These are phyloP conservation scores for Tipula lateralis DNA, from an alignment of 2,888 invertebrate species.

Conservation along the genomic window DNA sequence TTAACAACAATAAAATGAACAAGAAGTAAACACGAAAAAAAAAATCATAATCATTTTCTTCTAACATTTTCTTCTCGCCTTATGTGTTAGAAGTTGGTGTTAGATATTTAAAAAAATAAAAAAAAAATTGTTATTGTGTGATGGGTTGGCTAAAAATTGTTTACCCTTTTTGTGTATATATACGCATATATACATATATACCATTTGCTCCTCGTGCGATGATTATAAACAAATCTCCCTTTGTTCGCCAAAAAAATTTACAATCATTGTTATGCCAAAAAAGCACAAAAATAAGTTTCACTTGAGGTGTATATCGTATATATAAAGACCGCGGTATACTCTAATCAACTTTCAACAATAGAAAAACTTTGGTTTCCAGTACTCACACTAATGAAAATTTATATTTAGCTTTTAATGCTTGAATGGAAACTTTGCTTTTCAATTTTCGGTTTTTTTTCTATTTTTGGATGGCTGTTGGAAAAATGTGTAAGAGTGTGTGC, in stretches of 20 bases:
- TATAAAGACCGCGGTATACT: background rate
- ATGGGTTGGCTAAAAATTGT: background rate
- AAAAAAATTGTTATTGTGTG: background rate
- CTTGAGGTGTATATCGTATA: background rate
- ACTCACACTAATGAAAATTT: background rate
- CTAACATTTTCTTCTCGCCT: background rate
- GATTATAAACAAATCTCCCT: background rate
- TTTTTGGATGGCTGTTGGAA: background rate
- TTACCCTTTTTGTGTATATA: background rate
- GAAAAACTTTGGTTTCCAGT: background rate
- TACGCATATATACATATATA: background rate
- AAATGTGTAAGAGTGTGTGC: background rate
- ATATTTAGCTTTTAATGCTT: background rate
- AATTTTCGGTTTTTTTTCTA: background rate
- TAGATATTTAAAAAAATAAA: background rate
- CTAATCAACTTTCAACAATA: background rate
- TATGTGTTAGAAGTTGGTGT: background rate
- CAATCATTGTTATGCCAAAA: background rate
- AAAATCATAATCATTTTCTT: background rate
- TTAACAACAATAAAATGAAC: background rate
- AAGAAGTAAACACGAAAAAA: background rate
- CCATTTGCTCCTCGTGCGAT: background rate
- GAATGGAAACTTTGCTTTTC: background rate
- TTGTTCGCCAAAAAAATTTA: slow-evolving; percentile 3
- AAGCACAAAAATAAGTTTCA: background rate